phyloP scores from a whole-genome alignment of 2,888 invertebrate species.

The Epiblema foenella region DNA sequence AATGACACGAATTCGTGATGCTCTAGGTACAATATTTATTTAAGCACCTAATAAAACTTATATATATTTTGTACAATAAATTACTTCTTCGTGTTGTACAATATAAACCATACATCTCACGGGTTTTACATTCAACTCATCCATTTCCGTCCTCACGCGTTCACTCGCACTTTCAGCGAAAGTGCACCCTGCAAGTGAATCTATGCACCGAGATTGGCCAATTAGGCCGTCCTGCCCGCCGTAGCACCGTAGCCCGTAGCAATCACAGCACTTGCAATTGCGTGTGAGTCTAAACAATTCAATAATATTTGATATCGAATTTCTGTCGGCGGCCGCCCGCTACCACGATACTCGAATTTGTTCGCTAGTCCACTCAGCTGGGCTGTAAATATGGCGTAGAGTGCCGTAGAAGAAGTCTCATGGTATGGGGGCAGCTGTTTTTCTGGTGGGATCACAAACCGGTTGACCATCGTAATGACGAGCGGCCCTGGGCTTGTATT shows the following conservation, averaged over 20 bases:
- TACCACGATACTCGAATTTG: slow-evolving; percentile 59
- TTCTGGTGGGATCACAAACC: slow-evolving; percentile 83
- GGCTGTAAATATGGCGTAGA: slow-evolving; percentile 36
- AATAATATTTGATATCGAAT: slow-evolving; percentile 74
- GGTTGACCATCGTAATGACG: slow-evolving; percentile 81
- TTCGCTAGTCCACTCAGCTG: slow-evolving; percentile 1
- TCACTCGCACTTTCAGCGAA: slow-evolving; percentile 14
- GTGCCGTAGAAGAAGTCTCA: slow-evolving; percentile 48
- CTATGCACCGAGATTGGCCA: neutral
- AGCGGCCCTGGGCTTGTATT: slow-evolving; percentile 46
- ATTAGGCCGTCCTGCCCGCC: slow-evolving; percentile 19
- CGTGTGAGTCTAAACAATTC: slow-evolving; percentile 50
- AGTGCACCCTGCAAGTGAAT: slow-evolving; percentile 1
- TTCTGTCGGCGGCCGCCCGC: slow-evolving; percentile 67
- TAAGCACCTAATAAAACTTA: too few relatives aligned
- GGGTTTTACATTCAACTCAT: neutral
- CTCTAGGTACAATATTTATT: too few relatives aligned
- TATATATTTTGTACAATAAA: too few relatives aligned
- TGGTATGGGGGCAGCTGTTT: slow-evolving; percentile 78
- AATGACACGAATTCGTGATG: too few relatives aligned
- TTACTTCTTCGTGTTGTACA: neutral
- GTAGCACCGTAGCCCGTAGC: slow-evolving; percentile 43
- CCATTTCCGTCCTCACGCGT: neutral
- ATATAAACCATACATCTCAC: neutral
- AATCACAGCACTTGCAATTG: slow-evolving; percentile 12